Conservation (phyloP, 2,113 vertebrate species). For the Corvus cornix region DNA sequence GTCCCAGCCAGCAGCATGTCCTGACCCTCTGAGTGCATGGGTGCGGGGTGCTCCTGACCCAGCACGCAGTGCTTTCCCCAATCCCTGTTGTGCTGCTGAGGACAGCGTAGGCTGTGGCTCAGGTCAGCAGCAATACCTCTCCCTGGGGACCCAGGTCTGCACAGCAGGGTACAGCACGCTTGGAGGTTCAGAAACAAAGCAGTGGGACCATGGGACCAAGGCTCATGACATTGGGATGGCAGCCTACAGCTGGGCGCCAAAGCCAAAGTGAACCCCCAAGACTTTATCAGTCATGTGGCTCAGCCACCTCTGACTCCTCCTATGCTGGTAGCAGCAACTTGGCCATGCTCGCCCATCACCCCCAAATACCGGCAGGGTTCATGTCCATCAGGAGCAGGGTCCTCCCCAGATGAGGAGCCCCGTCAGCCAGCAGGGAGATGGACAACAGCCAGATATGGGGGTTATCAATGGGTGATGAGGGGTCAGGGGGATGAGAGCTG, state of each 20-base stretch:
- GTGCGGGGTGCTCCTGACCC: neutral
- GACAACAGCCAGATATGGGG: neutral
- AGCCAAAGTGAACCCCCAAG: neutral
- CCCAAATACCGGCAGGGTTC: fast-evolving
- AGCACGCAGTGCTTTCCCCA: fast-evolving
- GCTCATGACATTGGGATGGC: neutral
- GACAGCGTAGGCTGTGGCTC: neutral
- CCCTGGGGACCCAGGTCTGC: neutral
- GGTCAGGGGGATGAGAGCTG: neutral
- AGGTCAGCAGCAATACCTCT: neutral
- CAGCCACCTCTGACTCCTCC: neutral
- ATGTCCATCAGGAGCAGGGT: neutral
- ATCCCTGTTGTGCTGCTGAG: neutral
- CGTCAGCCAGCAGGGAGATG: neutral
- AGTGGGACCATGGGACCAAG: neutral
- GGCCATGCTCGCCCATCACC: neutral
- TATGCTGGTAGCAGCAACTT: neutral
- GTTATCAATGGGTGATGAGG: neutral
- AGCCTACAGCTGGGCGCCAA: neutral
- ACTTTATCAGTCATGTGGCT: neutral
- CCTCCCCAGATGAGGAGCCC: neutral
- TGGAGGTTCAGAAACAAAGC: neutral
- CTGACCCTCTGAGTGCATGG: neutral
- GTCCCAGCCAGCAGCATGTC: neutral
- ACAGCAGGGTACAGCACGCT: neutral